These are phyloP conservation scores for Perdix hodgsoniae DNA, from an alignment of 2,797 vertebrate species.

Conservation along the genomic window DNA sequence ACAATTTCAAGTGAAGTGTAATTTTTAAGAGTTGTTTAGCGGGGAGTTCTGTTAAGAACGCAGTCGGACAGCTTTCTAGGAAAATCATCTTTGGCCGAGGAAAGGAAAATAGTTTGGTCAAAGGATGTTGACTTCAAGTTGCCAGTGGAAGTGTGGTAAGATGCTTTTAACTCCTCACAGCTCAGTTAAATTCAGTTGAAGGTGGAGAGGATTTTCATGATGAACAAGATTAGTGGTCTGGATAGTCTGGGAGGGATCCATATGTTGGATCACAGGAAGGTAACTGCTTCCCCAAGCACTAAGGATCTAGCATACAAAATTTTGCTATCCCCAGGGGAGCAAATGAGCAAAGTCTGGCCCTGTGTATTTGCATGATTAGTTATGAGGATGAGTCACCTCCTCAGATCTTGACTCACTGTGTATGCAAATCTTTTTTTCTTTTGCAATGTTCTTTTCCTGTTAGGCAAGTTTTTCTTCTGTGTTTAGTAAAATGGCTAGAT, in stretches of 20 bases:
- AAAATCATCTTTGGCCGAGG: constrained; percentile 42
- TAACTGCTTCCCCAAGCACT: background rate
- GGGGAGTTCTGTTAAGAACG: background rate
- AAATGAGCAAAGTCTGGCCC: background rate
- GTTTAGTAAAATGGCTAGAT: background rate
- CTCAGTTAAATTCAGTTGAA: background rate
- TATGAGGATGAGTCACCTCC: constrained; percentile 7
- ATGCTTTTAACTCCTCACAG: background rate
- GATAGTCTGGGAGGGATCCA: background rate
- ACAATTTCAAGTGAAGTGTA: background rate
- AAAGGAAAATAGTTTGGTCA: constrained; percentile 43
- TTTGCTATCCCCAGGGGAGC: background rate
- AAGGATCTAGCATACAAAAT: background rate
- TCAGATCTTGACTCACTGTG: background rate
- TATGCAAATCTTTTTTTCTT: background rate
- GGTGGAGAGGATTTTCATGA: background rate
- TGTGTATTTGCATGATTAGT: background rate
- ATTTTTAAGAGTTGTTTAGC: background rate
- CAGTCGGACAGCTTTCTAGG: constrained; percentile 47
- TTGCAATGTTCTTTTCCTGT: background rate
- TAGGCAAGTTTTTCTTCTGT: background rate
- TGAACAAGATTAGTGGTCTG: background rate
- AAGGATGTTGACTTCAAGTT: constrained; percentile 21
- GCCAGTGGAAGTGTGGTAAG: background rate
- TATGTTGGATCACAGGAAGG: background rate